Base-by-base conservation (phyloP, 2,797 vertebrate species). In the Chrosomus eos region DNA sequence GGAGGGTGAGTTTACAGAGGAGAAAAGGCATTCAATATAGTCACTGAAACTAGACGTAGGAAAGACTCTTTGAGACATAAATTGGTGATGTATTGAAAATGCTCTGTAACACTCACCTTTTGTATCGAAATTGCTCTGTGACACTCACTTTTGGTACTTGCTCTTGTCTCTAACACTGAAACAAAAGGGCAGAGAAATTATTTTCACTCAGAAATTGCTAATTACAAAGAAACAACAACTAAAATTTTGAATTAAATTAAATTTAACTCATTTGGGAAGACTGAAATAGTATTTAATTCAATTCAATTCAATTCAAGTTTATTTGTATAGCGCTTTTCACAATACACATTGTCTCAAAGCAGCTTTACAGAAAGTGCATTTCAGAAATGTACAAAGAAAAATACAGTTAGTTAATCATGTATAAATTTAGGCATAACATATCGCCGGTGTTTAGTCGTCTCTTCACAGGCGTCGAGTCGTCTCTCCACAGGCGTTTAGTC, bases 101-200 rank as follows among this genome's bases (percentile, higher is more conserved):
- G 0, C 58, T 38, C 23, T n/a, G 21, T 10, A 62, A 72, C 36
- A 10, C n/a, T 60, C 7, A 38, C 36, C 26, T 62, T 48, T 45
- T 16, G 16, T 36, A 76, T 66, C 11, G 1, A 33, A 14, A 72
- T 60, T 16, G 0, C 55, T 38, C 33, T 38, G 21, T 10, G 45
- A 72, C 36, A 10, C n/a, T 60, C 7, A 36, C 36, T 19, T 62
- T 48, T 45, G n/a, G 16, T 36, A 76, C 28, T 23, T 62, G 26
- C 26, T 16, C 13, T 55, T 36, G 45, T 80, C 43, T 58, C 10
- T 2, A 14, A 62, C 11, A 60, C 4, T 26, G 23, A 26, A 60
- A 55, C n/a, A n/a, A n/a, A 2, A 0, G 6, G n/a, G n/a, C 4
- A 23, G 3, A n/a, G 0, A 9, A n/a, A n/a, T 21, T n/a, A 4